Evolutionary conservation across 2,888 invertebrate species (phyloP), one percentile per base, ranked within the genome.

Genomic region (Amiota communis): DNA sequence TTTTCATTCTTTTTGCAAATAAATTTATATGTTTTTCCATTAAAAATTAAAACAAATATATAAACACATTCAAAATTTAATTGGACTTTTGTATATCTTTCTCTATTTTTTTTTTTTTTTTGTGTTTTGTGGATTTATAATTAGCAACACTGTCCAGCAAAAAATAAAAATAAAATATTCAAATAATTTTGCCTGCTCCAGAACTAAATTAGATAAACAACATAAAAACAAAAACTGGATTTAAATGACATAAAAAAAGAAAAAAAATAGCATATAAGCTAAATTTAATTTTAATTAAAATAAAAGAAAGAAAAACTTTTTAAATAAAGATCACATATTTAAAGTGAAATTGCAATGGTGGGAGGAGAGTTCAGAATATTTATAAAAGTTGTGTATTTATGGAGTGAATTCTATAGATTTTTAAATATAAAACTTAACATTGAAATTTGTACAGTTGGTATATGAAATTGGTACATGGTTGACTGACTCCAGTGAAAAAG

Each of bases 251-350:
- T 17, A 0, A n/a, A 64, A 8, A 65, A 65, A 48, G n/a, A n/a
- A 15, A 64, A 64, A n/a, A 9, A 13, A 65, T 48, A 48, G 49
- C 17, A 20, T 65, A 20, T 65, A 65, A 65, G 65, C 49, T 65
- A 65, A 65, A 48, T 17, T 17, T 48, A 65, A 65, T 65, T 65
- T 48, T n/a, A 15, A 65, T 49, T 65, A 17, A 59, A 65, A 65
- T 65, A 4, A 36, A 36, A 36, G 6, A 2, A 36, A 36, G 36
- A 36, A 36, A 6, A 36, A 65, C 10, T 12, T 65, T 65, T 65
- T 65, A 65, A 65, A 65, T 65, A 65, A 65, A 65, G 48, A 49
- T 36, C 36, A 36, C 36, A 65, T 48, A 48, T 46, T 17, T 47
- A 64, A 64, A 59, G 23, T 20, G 10, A 11, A 59, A 59, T 15